Conservation (phyloP, 2,113 vertebrate species). For the Chaetops frenatus region DNA sequence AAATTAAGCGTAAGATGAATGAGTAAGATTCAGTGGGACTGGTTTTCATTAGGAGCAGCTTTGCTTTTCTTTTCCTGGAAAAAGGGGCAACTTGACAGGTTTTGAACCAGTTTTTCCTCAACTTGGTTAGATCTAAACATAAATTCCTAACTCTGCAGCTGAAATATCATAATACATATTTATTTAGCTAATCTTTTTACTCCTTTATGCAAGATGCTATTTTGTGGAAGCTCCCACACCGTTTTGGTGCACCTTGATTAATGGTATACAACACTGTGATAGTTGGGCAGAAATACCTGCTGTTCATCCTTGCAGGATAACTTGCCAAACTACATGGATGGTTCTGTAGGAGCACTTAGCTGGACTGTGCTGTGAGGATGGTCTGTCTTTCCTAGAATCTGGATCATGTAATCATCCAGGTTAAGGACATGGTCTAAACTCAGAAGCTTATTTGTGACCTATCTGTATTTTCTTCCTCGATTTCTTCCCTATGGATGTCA, state of each 20-base stretch:
- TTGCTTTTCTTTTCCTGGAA: neutral
- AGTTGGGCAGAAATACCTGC: neutral
- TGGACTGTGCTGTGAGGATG: neutral
- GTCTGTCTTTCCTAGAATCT: neutral
- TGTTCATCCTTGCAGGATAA: neutral
- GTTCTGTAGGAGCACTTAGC: neutral
- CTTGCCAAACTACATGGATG: rapidly evolving
- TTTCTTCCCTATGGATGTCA: neutral
- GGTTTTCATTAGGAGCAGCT: neutral
- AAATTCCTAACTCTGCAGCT: neutral
- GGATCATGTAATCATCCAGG: neutral
- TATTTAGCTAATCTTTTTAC: neutral
- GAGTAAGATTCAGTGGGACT: neutral
- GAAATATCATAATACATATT: neutral
- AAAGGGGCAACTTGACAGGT: neutral
- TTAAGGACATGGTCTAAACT: neutral
- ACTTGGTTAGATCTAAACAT: neutral
- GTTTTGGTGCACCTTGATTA: neutral
- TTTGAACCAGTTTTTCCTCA: neutral
- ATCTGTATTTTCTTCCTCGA: neutral
- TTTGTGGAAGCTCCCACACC: neutral
- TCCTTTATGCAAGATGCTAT: neutral
- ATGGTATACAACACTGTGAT: neutral
- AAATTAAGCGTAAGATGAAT: neutral
- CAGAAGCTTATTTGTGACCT: neutral